These are phyloP conservation scores for Imbricaverruca yamaguchii DNA, from an alignment of 2,888 invertebrate species.

Conservation along the genomic window DNA sequence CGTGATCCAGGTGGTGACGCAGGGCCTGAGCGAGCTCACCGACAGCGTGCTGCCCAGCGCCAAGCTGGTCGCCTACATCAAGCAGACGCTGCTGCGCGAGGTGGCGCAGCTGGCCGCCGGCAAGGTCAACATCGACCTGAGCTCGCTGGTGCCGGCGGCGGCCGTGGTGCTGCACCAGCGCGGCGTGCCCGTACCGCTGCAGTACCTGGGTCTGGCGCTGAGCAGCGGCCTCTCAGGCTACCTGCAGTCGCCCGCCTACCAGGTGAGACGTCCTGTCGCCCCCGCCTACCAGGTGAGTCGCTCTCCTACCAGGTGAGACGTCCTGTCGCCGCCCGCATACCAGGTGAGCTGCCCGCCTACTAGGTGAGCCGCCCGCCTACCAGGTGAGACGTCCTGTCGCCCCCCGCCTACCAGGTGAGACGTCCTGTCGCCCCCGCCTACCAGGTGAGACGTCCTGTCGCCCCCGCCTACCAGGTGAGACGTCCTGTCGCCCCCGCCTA, in stretches of 20 bases:
- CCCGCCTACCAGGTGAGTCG: too few relatives aligned
- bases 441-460: too few relatives aligned
- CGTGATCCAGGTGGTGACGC: background rate
- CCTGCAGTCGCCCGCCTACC: background rate
- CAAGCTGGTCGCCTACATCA: background rate
- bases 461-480: too few relatives aligned
- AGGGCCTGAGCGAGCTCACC: background rate
- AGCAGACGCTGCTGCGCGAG: background rate
- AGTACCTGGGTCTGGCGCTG: background rate
- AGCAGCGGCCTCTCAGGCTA: background rate
- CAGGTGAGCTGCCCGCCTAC: too few relatives aligned
- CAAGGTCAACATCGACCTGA: background rate
- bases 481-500: too few relatives aligned
- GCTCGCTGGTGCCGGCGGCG: background rate
- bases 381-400: too few relatives aligned
- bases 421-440: too few relatives aligned
- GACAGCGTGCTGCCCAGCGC: background rate
- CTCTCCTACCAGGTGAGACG: too few relatives aligned
- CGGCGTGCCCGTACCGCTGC: background rate
- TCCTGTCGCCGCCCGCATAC: too few relatives aligned
- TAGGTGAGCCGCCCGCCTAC: too few relatives aligned
- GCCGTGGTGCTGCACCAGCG: conserved; percentile 6
- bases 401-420: too few relatives aligned
- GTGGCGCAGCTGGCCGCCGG: background rate
- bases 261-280: too few relatives aligned